Conservation (phyloP, 2,797 vertebrate genomes). For the Lateolabrax maculatus region DNA sequence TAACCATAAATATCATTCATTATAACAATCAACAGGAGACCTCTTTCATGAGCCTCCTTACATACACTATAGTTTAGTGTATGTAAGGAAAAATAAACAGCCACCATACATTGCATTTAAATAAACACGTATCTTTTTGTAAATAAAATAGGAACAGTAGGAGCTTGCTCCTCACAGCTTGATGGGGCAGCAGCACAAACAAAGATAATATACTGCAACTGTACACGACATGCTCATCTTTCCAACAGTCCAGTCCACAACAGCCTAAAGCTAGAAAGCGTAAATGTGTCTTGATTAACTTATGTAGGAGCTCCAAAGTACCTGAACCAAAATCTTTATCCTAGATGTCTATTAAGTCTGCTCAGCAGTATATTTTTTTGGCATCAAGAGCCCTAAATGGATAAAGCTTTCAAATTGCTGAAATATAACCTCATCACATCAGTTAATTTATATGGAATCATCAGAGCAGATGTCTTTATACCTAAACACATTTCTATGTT, state of each 20-base stretch:
- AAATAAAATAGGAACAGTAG: constrained; percentile 37
- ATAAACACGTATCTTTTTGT: constrained; percentile 18
- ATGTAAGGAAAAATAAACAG: constrained; percentile 33
- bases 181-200: constrained; percentile 32
- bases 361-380: not conserved
- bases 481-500: not conserved
- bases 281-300: constrained; percentile 10
- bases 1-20: constrained; percentile 19
- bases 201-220: constrained; percentile 30
- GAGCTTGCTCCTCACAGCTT: constrained; percentile 20
- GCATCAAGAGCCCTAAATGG: not conserved
- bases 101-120: constrained; percentile 8
- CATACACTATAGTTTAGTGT: no score
- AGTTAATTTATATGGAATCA: not conserved
- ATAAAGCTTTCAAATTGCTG: not conserved
- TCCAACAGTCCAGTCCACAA: constrained; percentile 23
- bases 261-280: constrained; percentile 8
- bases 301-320: not conserved
- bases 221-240: constrained; percentile 18
- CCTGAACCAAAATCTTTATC: constrained; percentile 10
- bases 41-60: constrained; percentile 10
- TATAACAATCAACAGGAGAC: constrained; percentile 30
- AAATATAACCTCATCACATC: not conserved
- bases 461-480: not conserved
- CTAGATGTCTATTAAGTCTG: constrained; percentile 1